Evolutionary conservation across 37 sponge, comb jelly and placozoan species (phyloP).

Genomic region (Ianthella basta): DNA sequence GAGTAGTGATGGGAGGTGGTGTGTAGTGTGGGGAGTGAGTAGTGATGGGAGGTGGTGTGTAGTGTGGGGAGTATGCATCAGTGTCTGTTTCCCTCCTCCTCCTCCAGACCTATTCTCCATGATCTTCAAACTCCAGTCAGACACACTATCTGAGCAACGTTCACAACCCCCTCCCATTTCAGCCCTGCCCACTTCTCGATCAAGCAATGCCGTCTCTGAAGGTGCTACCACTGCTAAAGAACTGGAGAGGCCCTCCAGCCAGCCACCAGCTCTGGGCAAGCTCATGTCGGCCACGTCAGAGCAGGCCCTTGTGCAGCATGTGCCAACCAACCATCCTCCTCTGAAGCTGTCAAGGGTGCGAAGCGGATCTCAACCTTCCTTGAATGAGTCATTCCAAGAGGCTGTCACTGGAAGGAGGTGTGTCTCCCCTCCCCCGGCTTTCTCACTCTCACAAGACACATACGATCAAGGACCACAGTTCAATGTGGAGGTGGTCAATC

Average conservation of each 20-base stretch:
- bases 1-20: not conserved
- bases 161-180: slow-evolving; percentile 20
- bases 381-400: not conserved
- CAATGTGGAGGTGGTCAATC: slow-evolving; percentile 12
- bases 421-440: not conserved
- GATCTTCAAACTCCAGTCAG: slow-evolving; percentile 44
- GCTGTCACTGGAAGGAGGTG: not conserved
- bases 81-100: too few relatives aligned
- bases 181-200: not conserved
- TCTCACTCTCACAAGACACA: slow-evolving; percentile 2
- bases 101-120: slow-evolving; percentile 55
- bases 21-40: not conserved
- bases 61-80: not conserved
- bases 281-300: not conserved
- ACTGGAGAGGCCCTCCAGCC: not conserved
- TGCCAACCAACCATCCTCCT: not conserved
- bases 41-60: not conserved
- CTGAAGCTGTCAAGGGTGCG: not conserved
- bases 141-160: slow-evolving; percentile 56
- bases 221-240: not conserved
- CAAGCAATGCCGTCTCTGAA: not conserved
- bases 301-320: too few relatives aligned
- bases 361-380: slow-evolving; percentile 2
- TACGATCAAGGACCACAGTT: not conserved
- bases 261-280: not conserved